phyloP scores from a whole-genome alignment of 2,797 vertebrate genomes.

The Melanotaenia maccullochi region DNA sequence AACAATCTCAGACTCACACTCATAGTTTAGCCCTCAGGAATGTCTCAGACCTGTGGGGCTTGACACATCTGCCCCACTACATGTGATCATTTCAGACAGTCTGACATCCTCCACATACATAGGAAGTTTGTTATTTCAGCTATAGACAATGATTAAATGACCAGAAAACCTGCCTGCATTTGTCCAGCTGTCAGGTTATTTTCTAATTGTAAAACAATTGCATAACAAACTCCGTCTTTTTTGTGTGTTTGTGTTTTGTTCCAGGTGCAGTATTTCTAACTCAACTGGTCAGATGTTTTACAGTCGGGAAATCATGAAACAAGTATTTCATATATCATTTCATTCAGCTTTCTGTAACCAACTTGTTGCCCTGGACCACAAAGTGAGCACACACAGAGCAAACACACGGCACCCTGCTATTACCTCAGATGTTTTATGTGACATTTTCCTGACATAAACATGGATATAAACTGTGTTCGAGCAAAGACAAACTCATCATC shows the following conservation, averaged over 20 bases:
- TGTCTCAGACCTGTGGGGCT: slow-evolving; percentile 44
- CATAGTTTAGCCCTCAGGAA: slow-evolving; percentile 50
- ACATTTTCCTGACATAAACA: slow-evolving; percentile 61
- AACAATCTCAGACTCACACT: slow-evolving; percentile 31
- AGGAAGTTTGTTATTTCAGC: background rate
- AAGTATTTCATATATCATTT: slow-evolving; percentile 43
- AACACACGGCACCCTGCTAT: slow-evolving; percentile 44
- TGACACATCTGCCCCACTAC: slow-evolving; percentile 47
- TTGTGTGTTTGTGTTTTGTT: slow-evolving; percentile 10
- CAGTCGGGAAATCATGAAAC: slow-evolving; percentile 48
- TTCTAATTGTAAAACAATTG: background rate
- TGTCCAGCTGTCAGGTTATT: background rate
- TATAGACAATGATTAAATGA: background rate
- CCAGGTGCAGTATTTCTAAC: slow-evolving; percentile 7
- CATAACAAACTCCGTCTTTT: background rate
- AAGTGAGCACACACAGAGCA: slow-evolving; percentile 25
- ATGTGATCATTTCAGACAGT: slow-evolving; percentile 27
- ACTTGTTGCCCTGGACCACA: slow-evolving; percentile 31
- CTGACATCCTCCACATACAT: slow-evolving; percentile 4
- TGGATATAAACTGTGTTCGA: slow-evolving; percentile 46
- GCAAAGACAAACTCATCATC: slow-evolving; percentile 60
- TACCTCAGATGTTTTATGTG: slow-evolving; percentile 60
- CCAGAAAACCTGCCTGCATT: background rate
- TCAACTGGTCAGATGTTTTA: slow-evolving; percentile 34
- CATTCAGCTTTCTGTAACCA: slow-evolving; percentile 19